Evolutionary conservation across 2,888 invertebrate genomes (phyloP), one percentile per base, ranked within the genome.

Genomic region (Cryptosula pallasiana): DNA sequence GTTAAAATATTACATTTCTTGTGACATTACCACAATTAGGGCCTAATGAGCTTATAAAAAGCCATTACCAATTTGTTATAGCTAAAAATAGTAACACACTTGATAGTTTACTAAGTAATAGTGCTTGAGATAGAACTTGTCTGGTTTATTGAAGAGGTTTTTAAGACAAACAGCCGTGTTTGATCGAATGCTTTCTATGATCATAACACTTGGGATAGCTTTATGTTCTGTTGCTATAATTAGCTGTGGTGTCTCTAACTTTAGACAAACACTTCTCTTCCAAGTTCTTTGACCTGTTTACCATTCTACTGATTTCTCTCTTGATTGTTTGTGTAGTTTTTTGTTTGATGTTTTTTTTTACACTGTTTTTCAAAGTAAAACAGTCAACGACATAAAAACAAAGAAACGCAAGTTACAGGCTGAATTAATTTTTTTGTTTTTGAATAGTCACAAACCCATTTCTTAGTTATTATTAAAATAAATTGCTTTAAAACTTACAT

Each of bases 401-500:
- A n/a, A n/a, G n/a, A n/a, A n/a, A n/a, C n/a, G n/a, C n/a, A n/a
- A n/a, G n/a, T n/a, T n/a, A n/a, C n/a, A n/a, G n/a, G n/a, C n/a
- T n/a, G n/a, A n/a, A n/a, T n/a, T n/a, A n/a, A n/a, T n/a, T n/a
- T n/a, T n/a, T n/a, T n/a, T n/a, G n/a, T n/a, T n/a, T n/a, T n/a
- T n/a, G n/a, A n/a, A n/a, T n/a, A n/a, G n/a, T n/a, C 45, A 45
- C 20, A 45, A 45, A 45, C 45, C 9, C 20, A 45, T 45, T 45
- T 9, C 20, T 9, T 20, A 45, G 45, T 13, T 13, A 45, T 45
- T 13, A 45, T 9, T 45, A 45, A 45, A 20, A 9, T 45, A 13
- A 13, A 45, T 13, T 13, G 9, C 9, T 13, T 45, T 13, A 13
- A 45, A 13, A 13, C 57, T 63, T 73, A 85, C 86, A 81, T 84